Percentiles rank a stretch among this genome's conserved stretches.
These are phyloP conservation scores for Homalodisca vitripennis DNA, from an alignment of 1,140 invertebrate species.

Conservation along the genomic window DNA sequence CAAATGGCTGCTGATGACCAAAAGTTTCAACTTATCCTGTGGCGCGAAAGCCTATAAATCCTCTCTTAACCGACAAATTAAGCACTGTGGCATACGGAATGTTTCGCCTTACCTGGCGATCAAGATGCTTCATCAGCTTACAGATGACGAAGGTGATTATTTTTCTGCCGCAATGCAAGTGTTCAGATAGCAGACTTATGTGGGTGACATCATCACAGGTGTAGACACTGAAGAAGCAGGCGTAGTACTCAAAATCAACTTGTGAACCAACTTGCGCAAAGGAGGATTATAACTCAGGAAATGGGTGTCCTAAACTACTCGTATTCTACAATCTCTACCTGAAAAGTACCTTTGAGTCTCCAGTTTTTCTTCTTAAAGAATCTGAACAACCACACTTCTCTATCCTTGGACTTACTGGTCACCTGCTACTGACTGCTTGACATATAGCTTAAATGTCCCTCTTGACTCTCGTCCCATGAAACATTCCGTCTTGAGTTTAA, in stretches of 20 bases:
- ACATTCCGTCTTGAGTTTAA: neutral
- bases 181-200: neutral
- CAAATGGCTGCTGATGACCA: no score
- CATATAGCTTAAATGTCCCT: neutral
- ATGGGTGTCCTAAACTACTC: no score
- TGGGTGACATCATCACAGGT: neutral
- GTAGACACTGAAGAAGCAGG: neutral
- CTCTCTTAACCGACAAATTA: no score
- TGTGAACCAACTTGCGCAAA: neutral
- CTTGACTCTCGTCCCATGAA: neutral
- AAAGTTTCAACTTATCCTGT: no score
- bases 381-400: neutral
- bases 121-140: no score
- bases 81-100: no score
- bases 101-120: no score
- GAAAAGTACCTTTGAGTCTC: neutral
- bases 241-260: neutral
- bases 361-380: neutral
- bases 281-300: no score
- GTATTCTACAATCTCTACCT: neutral
- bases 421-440: neutral
- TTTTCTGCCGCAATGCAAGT: neutral
- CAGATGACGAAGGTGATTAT: neutral
- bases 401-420: neutral
- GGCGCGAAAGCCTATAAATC: no score